Evolutionary conservation across 2,888 invertebrate genomes (phyloP), one percentile per base, ranked within the genome.

Genomic region (Drosophila prostipennis): DNA sequence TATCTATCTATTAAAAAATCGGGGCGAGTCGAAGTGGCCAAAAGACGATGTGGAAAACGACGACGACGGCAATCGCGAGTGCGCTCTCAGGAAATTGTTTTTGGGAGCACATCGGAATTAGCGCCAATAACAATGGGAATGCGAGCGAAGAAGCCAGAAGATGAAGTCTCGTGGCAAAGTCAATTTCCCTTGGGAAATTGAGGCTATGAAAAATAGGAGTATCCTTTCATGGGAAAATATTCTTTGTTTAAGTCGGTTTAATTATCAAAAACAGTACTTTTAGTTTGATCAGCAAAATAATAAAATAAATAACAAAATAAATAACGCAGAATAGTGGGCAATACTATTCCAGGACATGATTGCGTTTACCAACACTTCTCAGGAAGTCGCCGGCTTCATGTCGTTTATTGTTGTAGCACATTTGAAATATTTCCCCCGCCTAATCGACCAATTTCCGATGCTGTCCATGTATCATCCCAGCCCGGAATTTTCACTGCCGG

Each of bases 1-100:
- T 84, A 84, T 84, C 89, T 84, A 84, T 84, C 89, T 87, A 84
- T 88, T 87, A 86, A 84, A 84, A 83, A 88, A 83, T 83, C 69
- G 78, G 74, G 79, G 83, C 80, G 83, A 83, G 72, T 88, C 76
- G 80, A 78, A 73, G 77, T 79, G 77, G 76, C 57, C 69, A 70
- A 74, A 84, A 85, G 82, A 81, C 61, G 61, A 61, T 61, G 64
- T 48, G 61, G 64, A 63, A 58, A 61, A 61, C 61, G 57, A 49
- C 78, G 53, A 72, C 49, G 52, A 59, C 54, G 65, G 48, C 60
- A 56, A 69, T 45, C 69, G 78, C 76, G 79, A 55, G 45, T 80
- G 78, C 79, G 77, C 86, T 88, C 76, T 72, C 74, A 74, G 78
- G 65, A 74, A 86, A 86, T 82, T 82, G 78, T 72, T 82, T 65